These are phyloP conservation scores for Oryctes rhinoceros DNA, from an alignment of 1,140 invertebrate genomes.

Conservation along the genomic window DNA sequence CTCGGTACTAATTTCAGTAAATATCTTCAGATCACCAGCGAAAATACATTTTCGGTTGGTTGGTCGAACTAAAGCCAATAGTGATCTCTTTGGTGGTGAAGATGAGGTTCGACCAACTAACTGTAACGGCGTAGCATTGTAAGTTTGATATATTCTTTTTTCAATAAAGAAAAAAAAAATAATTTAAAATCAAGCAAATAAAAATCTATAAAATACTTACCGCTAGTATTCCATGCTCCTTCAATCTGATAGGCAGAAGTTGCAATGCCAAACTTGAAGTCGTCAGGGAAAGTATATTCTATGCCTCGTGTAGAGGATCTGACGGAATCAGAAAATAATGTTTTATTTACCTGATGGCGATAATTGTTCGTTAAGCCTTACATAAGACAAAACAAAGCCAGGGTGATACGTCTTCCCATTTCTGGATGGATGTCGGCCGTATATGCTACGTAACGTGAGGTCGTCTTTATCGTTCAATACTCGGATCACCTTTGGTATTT, in stretches of 20 bases:
- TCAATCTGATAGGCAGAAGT: slow-evolving; percentile 24
- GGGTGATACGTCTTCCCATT: background rate
- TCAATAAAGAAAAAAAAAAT: too few relatives aligned
- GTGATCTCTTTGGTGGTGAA: too few relatives aligned
- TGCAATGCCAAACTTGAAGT: slow-evolving; percentile 33
- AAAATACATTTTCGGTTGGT: too few relatives aligned
- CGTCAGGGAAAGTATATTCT: background rate
- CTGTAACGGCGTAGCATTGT: too few relatives aligned
- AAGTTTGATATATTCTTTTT: background rate
- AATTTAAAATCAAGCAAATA: background rate
- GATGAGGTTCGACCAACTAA: too few relatives aligned
- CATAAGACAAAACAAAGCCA: background rate
- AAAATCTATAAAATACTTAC: background rate
- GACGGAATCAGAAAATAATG: background rate
- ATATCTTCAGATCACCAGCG: too few relatives aligned
- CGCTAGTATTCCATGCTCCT: slow-evolving; percentile 20
- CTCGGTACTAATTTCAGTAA: too few relatives aligned
- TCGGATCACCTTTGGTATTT: too few relatives aligned
- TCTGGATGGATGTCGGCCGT: background rate
- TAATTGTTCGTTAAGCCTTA: too few relatives aligned
- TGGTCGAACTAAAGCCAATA: too few relatives aligned
- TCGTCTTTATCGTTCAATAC: background rate
- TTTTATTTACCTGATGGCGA: background rate
- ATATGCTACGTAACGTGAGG: background rate
- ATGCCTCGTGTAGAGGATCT: background rate